Percentiles rank a stretch among this genome's conserved stretches.
Conservation (phyloP, 1,140 invertebrate genomes). For the Aphidius ervi region DNA sequence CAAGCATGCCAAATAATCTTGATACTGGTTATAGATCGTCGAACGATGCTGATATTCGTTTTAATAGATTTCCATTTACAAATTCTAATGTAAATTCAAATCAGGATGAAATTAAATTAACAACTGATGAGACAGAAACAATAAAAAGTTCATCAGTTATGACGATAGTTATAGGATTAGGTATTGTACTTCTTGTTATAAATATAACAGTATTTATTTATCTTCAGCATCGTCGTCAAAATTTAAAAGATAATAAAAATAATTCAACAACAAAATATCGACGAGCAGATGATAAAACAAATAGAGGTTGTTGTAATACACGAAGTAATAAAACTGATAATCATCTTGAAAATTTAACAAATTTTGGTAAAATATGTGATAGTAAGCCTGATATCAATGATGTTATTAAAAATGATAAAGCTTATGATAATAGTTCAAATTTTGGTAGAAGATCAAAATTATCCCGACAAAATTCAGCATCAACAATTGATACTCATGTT, state of each 20-base stretch:
- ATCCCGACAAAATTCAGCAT: conserved; percentile 68
- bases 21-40: conserved; percentile 11
- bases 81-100: conserved; percentile 4
- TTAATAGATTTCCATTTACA: conserved; percentile 10
- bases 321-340: conserved; percentile 31
- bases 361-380: conserved; percentile 43
- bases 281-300: conserved; percentile 34
- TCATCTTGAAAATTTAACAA: conserved; percentile 29
- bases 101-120: conserved; percentile 14
- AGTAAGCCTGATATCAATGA: conserved; percentile 49
- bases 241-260: conserved; percentile 52
- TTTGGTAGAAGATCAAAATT: conserved; percentile 62
- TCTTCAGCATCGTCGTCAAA: conserved; percentile 72
- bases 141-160: conserved; percentile 53
- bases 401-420: conserved; percentile 51
- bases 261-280: conserved; percentile 32
- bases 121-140: conserved; percentile 20
- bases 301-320: conserved; percentile 23
- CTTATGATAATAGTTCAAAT: conserved; percentile 61
- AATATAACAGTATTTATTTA: conserved; percentile 74
- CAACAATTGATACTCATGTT: conserved; percentile 77
- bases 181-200: conserved; percentile 73
- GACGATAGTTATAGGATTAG: conserved; percentile 72
- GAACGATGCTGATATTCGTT: conserved; percentile 10
- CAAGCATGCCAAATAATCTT: conserved; percentile 17